A percentile compares a stretch with the other conserved stretches of the same genome.
Conservation (phyloP, 2,113 vertebrate species). For the Elachura formosa region DNA sequence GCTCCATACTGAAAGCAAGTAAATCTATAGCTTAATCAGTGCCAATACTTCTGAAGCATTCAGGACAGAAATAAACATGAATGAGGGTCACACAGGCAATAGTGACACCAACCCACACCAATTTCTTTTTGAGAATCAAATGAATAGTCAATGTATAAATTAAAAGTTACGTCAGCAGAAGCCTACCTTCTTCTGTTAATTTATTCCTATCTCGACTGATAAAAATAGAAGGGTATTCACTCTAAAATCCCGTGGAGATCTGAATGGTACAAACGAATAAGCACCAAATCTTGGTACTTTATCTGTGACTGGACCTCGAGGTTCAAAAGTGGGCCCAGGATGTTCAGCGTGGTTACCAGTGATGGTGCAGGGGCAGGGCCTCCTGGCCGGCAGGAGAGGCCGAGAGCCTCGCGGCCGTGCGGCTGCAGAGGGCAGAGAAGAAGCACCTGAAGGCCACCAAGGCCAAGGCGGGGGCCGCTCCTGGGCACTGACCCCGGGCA, state of each 20-base stretch:
- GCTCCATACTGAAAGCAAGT: neutral
- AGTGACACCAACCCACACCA: neutral
- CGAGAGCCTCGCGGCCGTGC: neutral
- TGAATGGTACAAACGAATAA: neutral
- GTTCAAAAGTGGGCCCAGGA: neutral
- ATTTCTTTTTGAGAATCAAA: neutral
- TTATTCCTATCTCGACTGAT: neutral
- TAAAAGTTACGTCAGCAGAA: neutral
- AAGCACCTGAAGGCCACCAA: neutral
- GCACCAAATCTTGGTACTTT: neutral
- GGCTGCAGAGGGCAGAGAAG: neutral
- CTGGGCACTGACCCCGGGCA: neutral
- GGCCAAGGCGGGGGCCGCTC: neutral
- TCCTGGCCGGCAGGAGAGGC: neutral
- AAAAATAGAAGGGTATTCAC: neutral
- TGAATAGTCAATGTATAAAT: neutral
- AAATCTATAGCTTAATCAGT: neutral
- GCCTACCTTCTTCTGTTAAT: neutral
- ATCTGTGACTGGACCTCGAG: neutral
- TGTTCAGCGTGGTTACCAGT: neutral
- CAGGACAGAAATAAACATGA: neutral
- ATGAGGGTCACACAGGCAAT: rapidly evolving
- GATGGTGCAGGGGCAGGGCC: neutral
- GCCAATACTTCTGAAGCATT: neutral
- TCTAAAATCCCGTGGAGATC: neutral